Conservation (phyloP, 1,140 invertebrate species). For the Acyrthosiphon pisum region DNA sequence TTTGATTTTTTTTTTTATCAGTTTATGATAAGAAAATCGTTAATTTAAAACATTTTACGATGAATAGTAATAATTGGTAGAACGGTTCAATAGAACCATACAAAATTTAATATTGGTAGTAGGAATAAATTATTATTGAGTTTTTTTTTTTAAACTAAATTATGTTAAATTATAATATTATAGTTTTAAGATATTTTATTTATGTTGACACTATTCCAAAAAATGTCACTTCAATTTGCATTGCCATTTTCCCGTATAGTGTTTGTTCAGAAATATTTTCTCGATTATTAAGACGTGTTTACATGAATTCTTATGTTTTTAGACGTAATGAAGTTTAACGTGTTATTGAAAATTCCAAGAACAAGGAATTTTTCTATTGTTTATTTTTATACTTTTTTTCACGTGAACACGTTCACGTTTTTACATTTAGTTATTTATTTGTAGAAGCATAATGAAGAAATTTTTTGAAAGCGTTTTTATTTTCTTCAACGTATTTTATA, state of each 20-base stretch:
- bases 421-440: neutral
- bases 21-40: neutral
- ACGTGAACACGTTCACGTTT: neutral
- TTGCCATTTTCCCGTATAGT: neutral
- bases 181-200: neutral
- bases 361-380: neutral
- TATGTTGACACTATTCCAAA: neutral
- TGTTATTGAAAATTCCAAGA: neutral
- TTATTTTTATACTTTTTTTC: neutral
- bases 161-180: neutral
- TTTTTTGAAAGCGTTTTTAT: neutral
- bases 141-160: no score
- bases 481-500: neutral
- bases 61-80: neutral
- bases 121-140: neutral
- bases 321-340: neutral
- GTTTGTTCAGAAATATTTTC: neutral
- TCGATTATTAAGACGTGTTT: neutral
- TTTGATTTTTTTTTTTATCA: neutral
- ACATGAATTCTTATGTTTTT: neutral
- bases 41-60: neutral
- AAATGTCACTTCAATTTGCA: neutral
- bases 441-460: neutral
- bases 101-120: neutral
- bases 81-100: neutral